These are phyloP conservation scores for Lottia gigantea DNA, from an alignment of 2,888 invertebrate genomes.

Conservation along the genomic window DNA sequence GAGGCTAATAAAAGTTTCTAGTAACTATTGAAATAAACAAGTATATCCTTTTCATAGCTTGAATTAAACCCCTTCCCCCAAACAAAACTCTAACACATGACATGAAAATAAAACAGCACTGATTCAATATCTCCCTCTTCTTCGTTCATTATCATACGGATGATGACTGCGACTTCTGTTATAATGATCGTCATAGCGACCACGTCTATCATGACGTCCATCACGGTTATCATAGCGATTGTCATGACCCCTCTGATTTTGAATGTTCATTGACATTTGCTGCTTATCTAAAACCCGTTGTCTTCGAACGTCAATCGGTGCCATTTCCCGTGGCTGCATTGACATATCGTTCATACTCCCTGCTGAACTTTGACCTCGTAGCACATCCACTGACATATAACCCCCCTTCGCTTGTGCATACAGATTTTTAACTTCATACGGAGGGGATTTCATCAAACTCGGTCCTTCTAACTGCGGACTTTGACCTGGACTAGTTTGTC, in stretches of 20 bases:
- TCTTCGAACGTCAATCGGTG: conserved; percentile 29
- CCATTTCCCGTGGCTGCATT: conserved; percentile 10
- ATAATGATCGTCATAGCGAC: background rate
- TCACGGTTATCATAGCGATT: background rate
- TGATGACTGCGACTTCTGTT: background rate
- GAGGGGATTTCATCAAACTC: conserved; percentile 11
- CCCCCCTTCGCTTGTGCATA: conserved; percentile 13
- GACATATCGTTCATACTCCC: conserved; percentile 14
- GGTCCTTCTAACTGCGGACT: background rate
- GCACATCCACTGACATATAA: conserved; percentile 13
- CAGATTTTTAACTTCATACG: conserved; percentile 4
- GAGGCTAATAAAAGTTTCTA: no score
- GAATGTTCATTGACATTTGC: conserved; percentile 23
- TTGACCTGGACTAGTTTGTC: conserved; percentile 15
- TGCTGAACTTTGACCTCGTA: conserved; percentile 23
- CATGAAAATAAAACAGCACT: no score
- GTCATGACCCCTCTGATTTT: conserved; percentile 25
- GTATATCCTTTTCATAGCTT: no score
- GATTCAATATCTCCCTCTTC: background rate
- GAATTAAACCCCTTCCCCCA: no score
- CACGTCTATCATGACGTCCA: background rate
- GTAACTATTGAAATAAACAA: no score
- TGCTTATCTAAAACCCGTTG: conserved; percentile 35
- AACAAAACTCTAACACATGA: no score
- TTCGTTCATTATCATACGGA: background rate